These are phyloP conservation scores for Albula goreensis DNA, from an alignment of 2,113 vertebrate genomes.

Conservation along the genomic window DNA sequence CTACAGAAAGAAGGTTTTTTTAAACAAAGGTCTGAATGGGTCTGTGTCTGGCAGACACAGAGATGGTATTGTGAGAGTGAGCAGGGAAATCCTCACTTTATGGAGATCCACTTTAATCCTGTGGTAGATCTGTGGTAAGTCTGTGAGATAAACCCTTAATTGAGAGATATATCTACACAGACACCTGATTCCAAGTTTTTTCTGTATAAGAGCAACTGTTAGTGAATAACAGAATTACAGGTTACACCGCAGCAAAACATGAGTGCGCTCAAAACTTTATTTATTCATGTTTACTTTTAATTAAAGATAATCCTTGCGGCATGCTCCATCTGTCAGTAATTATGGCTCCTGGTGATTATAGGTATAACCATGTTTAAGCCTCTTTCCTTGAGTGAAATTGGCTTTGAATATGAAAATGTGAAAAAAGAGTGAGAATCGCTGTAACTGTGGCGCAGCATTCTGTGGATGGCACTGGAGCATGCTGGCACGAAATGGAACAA, in stretches of 20 bases:
- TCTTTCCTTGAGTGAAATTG: background rate
- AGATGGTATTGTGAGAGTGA: no score
- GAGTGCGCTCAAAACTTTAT: background rate
- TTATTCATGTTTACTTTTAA: background rate
- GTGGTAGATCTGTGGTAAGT: background rate
- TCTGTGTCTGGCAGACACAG: no score
- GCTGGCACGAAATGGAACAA: background rate
- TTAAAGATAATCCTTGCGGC: background rate
- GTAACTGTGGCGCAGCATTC: background rate
- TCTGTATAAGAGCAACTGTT: background rate
- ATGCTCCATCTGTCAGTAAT: background rate
- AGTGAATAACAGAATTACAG: background rate
- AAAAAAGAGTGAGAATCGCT: background rate
- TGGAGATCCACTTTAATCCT: background rate
- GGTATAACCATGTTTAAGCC: background rate
- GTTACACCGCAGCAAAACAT: background rate
- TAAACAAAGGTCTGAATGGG: no score
- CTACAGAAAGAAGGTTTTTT: background rate
- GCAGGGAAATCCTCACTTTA: background rate
- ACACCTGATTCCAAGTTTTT: background rate
- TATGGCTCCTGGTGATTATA: background rate
- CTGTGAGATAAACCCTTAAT: background rate
- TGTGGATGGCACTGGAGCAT: background rate
- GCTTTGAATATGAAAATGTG: background rate
- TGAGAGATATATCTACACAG: background rate